Percentiles rank a stretch among this genome's conserved stretches.
Conservation (phyloP, 2,113 vertebrate genomes). For the Cephalopholis sonnerati region DNA sequence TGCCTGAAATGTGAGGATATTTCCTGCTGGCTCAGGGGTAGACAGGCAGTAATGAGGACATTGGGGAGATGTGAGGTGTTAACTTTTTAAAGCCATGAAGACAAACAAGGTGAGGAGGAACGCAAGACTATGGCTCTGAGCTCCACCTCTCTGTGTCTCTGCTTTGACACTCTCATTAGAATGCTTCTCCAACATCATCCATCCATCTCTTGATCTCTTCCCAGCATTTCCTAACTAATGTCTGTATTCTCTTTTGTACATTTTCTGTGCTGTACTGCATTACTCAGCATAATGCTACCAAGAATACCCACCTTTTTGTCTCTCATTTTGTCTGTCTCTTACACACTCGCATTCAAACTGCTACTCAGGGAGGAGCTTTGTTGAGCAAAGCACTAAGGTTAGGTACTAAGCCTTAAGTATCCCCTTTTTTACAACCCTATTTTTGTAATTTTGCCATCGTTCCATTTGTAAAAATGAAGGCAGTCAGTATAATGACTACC, state of each 20-base stretch:
- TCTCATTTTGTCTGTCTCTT: too few relatives aligned
- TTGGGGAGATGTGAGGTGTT: slow-evolving; percentile 37
- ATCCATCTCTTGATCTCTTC: slow-evolving; percentile 17
- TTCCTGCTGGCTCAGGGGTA: slow-evolving; percentile 30
- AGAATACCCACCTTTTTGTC: neutral
- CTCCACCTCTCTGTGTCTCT: neutral
- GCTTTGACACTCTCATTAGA: slow-evolving; percentile 4
- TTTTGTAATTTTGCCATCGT: neutral
- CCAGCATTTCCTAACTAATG: slow-evolving; percentile 1
- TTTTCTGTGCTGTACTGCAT: slow-evolving; percentile 9
- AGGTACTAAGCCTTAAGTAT: neutral
- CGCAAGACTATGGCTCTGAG: too few relatives aligned
- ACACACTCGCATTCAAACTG: too few relatives aligned
- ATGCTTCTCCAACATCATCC: neutral
- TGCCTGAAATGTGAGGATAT: slow-evolving; percentile 31
- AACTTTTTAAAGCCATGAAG: slow-evolving; percentile 33
- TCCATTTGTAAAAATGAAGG: neutral
- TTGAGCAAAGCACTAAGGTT: neutral
- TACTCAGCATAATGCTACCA: neutral
- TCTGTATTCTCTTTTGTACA: neutral
- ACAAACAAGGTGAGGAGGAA: slow-evolving; percentile 8
- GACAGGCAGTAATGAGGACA: slow-evolving; percentile 48
- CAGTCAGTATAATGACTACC: too few relatives aligned
- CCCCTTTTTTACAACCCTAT: neutral
- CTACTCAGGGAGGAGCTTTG: neutral